These are phyloP conservation scores for zebrafish (Danio rerio) DNA, from an alignment of 2,113 vertebrate genomes.

Conservation along the genomic window DNA sequence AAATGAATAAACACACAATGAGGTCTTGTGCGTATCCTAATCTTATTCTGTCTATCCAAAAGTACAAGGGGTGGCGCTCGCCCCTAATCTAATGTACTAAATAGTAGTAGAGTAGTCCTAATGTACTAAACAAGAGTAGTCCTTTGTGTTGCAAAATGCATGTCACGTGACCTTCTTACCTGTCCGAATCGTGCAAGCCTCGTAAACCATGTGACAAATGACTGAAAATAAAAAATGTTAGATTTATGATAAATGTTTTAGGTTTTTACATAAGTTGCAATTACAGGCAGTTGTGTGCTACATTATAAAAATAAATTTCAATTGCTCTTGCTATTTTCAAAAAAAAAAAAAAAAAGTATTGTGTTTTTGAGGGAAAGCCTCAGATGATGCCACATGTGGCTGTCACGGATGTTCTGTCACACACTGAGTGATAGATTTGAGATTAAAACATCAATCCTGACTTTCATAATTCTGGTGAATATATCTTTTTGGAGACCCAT, in stretches of 20 bases:
- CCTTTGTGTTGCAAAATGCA: no score
- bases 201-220: no score
- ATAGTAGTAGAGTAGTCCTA: no score
- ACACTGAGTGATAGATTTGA: constrained; percentile 39
- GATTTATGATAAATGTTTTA: background rate
- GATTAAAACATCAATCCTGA: constrained; percentile 43
- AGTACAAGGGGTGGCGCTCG: no score
- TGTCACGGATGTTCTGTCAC: background rate
- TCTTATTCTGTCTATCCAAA: no score
- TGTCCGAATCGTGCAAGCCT: no score
- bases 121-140: no score
- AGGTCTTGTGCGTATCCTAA: no score
- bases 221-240: background rate
- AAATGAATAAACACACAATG: no score
- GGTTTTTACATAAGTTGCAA: background rate
- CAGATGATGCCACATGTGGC: background rate
- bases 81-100: no score
- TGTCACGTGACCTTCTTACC: no score
- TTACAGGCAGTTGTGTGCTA: background rate
- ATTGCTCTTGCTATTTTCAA: background rate
- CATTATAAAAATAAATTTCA: background rate
- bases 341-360: background rate
- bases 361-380: background rate
- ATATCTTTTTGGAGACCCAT: constrained; percentile 40
- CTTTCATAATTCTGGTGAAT: constrained; percentile 22